Evolutionary conservation across 2,888 invertebrate genomes (phyloP).

Genomic region (Drosophila birchii): DNA sequence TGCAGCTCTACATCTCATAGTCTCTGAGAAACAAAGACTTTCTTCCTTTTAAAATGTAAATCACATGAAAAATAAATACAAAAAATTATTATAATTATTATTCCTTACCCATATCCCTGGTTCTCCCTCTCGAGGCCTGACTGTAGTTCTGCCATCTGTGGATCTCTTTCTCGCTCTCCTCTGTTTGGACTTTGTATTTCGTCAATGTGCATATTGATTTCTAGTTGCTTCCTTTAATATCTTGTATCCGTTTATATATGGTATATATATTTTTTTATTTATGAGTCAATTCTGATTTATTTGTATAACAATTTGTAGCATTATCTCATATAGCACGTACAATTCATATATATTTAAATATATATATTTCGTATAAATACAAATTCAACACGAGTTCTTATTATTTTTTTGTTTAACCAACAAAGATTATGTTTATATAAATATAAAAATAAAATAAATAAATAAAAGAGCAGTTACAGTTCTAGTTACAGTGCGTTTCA

Average conservation of each 20-base stretch:
- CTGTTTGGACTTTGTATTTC: slow-evolving; percentile 34
- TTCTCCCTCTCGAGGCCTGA: not conserved
- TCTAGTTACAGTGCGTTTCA: slow-evolving; percentile 22
- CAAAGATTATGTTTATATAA: slow-evolving; percentile 27
- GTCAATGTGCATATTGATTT: slow-evolving; percentile 37
- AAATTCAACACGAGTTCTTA: slow-evolving; percentile 64
- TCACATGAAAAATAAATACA: too few species aligned
- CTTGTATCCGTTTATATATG: slow-evolving; percentile 1
- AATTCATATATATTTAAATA: slow-evolving; percentile 11
- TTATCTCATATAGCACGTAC: slow-evolving; percentile 51
- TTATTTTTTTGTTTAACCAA: slow-evolving; percentile 30
- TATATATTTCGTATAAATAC: slow-evolving; percentile 55
- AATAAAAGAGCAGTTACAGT: slow-evolving; percentile 2
- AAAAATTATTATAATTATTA: not conserved
- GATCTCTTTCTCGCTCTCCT: not conserved
- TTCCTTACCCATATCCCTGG: not conserved
- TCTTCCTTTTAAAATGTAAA: not conserved
- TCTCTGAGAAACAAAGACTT: too few species aligned
- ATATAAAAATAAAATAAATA: slow-evolving; percentile 21
- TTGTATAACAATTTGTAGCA: slow-evolving; percentile 75
- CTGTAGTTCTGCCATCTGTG: slow-evolving; percentile 6
- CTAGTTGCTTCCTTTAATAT: slow-evolving; percentile 24
- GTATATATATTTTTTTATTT: slow-evolving; percentile 9
- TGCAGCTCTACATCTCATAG: too few species aligned
- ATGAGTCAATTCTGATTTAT: slow-evolving; percentile 53